Base-by-base conservation (phyloP, 2,113 vertebrate species). In the Clinocottus analis region DNA sequence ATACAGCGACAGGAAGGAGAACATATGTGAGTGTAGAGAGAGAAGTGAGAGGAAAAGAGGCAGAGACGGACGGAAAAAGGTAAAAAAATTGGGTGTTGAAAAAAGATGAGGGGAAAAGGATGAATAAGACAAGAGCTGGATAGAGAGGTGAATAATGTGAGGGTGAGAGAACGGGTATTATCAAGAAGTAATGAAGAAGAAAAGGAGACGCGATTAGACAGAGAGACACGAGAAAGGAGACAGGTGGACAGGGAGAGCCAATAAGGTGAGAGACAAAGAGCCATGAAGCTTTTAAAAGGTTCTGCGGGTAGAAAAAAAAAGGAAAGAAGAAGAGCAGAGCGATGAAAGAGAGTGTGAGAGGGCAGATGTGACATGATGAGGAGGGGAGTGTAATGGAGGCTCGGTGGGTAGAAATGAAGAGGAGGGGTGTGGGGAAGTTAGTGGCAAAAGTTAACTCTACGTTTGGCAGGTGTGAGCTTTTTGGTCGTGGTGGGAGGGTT, bases 131-230 rank as follows among this genome's bases (percentile, higher is more conserved):
- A 61, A 43, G 65, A 72, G 60, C n/a, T 75, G 74, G 70, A 59
- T 45, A 61, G 21, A 23, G 51, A 25, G 53, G 23, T 7, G 21
- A 69, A 43, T 13, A 41, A 12, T 41, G 37, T 1, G 39, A 29
- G 14, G 71, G 72, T 64, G 64, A 75, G 72, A 62, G 55, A 75
- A 60, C 17, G 12, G 62, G 66, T 31, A n/a, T 77, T 75, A 82
- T 83, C 75, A 85, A 79, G 75, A 79, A 64, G 56, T 84, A 77
- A 89, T 76, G 77, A 88, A 67, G 79, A 71, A 70, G 64, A 21
- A n/a, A n/a, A n/a, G n/a, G n/a, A n/a, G n/a, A n/a, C n/a, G n/a
- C n/a, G n/a, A n/a, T n/a, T n/a, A n/a, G n/a, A n/a, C n/a, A n/a
- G n/a, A n/a, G n/a, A n/a, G n/a, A n/a, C n/a, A n/a, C n/a, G n/a